Conservation (phyloP, 2,888 invertebrate genomes). For the Aethes cnicana region DNA sequence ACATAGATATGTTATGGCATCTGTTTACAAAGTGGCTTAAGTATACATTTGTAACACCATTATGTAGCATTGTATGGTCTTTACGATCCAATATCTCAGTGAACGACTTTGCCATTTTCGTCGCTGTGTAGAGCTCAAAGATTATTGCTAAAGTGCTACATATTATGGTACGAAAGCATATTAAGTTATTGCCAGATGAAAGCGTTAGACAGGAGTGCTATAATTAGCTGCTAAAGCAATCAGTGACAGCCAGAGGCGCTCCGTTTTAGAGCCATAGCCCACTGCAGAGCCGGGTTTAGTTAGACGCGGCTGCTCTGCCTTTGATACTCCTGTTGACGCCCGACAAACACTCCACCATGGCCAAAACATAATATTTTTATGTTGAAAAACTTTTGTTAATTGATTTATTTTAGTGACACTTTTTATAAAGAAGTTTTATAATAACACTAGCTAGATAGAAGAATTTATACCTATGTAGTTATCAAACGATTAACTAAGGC, state of each 20-base stretch:
- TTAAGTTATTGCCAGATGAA: conserved; percentile 47
- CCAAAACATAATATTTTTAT: not conserved
- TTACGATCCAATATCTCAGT: no score
- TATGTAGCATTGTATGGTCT: no score
- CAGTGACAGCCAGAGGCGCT: conserved; percentile 37
- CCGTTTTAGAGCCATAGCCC: conserved; percentile 25
- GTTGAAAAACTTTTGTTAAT: no score
- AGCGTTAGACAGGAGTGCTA: conserved; percentile 43
- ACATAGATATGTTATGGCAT: not conserved
- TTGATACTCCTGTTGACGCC: conserved; percentile 6
- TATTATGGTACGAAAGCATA: conserved; percentile 33
- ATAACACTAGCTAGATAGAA: no score
- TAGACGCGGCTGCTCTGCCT: conserved; percentile 1
- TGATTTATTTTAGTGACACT: no score
- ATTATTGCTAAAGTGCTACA: conserved; percentile 33
- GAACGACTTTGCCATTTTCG: conserved; percentile 2
- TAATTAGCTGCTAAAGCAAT: conserved; percentile 57
- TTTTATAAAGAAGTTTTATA: no score
- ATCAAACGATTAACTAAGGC: no score
- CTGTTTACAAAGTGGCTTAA: not conserved
- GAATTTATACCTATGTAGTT: no score
- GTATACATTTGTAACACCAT: no score
- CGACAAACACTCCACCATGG: conserved; percentile 1
- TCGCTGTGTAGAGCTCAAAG: conserved; percentile 14
- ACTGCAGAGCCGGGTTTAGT: conserved; percentile 7